Conservation (phyloP, 2,797 vertebrate species). For the Notolabrus celidotus region DNA sequence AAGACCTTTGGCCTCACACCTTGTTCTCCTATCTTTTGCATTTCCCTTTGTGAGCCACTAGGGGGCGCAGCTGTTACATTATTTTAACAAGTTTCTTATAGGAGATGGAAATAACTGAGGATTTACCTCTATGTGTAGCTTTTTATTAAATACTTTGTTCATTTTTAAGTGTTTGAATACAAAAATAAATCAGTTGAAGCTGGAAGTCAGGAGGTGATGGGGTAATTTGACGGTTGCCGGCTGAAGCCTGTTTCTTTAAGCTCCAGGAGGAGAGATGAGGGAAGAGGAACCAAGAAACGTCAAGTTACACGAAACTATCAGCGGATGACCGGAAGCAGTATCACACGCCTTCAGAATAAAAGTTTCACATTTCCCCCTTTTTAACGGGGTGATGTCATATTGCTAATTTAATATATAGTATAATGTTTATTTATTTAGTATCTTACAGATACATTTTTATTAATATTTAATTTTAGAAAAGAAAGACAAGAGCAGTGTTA, state of each 20-base stretch:
- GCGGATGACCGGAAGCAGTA: constrained; percentile 4
- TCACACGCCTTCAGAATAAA: constrained; percentile 44
- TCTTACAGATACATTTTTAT: not conserved
- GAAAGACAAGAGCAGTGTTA: no score
- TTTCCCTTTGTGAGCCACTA: not conserved
- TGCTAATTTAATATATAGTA: no score
- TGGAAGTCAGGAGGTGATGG: not conserved
- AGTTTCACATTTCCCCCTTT: no score
- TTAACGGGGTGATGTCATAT: no score
- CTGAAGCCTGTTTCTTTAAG: constrained; percentile 72
- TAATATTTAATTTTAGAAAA: no score
- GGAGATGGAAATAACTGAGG: no score
- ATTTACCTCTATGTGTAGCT: no score
- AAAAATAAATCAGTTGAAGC: not conserved
- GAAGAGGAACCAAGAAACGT: constrained; percentile 51
- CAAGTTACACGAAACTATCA: constrained; percentile 23
- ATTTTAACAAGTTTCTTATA: no score
- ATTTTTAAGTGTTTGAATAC: not conserved
- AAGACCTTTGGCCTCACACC: not conserved
- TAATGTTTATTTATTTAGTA: no score
- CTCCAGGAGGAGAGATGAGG: constrained; percentile 57
- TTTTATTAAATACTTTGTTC: accelerated
- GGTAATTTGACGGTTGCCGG: not conserved
- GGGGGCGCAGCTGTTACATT: constrained; percentile 22
- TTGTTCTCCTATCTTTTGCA: not conserved